Evolutionary conservation across 2,797 vertebrate genomes (phyloP), one percentile per base, ranked within the genome.

Genomic region (Peromyscus attwateri): DNA sequence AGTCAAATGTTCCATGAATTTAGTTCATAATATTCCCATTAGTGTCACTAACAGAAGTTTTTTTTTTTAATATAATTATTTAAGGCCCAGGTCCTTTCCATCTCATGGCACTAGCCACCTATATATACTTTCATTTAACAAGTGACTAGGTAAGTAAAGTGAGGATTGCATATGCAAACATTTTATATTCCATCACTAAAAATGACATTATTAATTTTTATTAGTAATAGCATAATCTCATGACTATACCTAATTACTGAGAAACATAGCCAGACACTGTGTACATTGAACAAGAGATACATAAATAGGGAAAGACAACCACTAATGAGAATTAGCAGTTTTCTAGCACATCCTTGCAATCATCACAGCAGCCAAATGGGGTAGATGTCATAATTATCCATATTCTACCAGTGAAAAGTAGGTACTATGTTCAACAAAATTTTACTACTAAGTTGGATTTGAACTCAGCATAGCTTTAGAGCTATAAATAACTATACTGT

Each of bases 31-130:
- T n/a, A 85, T n/a, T 93, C 9, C 2, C 23, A 71, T 89, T 60
- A 95, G 19, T 31, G 14, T 77, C 40, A 60, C 11, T 91, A 52
- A 46, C 4, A 89, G 62, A 62, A 40, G 12, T 23, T 94, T 25
- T 93, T 95, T 90, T 94, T 52, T 25, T 93, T 94, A 29, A n/a
- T 49, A 21, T 75, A 68, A 55, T 91, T 79, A 87, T 82, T 79
- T 91, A 91, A 95, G 49, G 87, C 34, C 57, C 46, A 89, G 43
- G 5, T 46, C 80, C 49, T 90, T 96, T 71, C 76, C 12, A 43
- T 87, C 49, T 81, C 83, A 8, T 75, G 66, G 0, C 13, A 76
- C 16, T 96, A 12, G 17, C 60, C 25, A 92, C 40, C 31, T 91
- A 31, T 85, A 8, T 89, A n/a, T 7, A 55, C 16, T 66, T 79